Evolutionary conservation across 2,113 vertebrate species (phyloP), one percentile per base, ranked within the genome.

Genomic region (Embiotoca jacksoni): DNA sequence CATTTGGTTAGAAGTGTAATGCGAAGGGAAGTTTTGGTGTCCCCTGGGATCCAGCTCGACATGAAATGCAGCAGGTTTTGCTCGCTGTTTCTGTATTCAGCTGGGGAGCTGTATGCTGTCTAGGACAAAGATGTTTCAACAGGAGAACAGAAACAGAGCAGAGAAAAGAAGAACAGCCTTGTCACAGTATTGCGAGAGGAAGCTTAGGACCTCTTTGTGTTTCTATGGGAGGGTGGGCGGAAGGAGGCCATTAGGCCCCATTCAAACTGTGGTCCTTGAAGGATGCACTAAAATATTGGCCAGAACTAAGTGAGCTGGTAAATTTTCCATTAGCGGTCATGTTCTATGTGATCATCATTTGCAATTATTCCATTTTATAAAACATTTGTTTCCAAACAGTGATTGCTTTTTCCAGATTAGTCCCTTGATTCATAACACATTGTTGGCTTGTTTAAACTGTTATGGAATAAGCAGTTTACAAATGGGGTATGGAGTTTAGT

Each of bases 11-110:
- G 71, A 87, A 72, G 77, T 66, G 69, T 74, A 81, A 80, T 61
- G 63, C 55, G 59, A 78, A 37, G 46, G 53, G 73, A 80, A 69
- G 71, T 53, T 52, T 80, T 23, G 46, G 65, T 65, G 57, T 82
- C 85, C 80, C 83, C 32, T 32, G 82, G 72, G 88, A 90, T 59
- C 30, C 44, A 30, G 65, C 73, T 72, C 33, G 9, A 77, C 84
- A 76, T 85, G 65, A 82, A 88, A 81, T n/a, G 64, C 30, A 33
- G 79, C n/a, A 88, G 82, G 75, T 89, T 90, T 75, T 78, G 31
- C 79, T 88, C 55, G 6, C 41, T 46, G 64, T 71, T 81, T 86
- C 68, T 83, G 76, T 66, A 73, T 87, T 86, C 71, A 75, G 80
- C 62, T 58, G 59, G 35, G 78, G 60, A 70, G 63, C 74, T 41